A percentile compares a stretch with the other conserved stretches of the same genome.
phyloP scores from a whole-genome alignment of 2,888 invertebrate species.

The Portevinia maculata region DNA sequence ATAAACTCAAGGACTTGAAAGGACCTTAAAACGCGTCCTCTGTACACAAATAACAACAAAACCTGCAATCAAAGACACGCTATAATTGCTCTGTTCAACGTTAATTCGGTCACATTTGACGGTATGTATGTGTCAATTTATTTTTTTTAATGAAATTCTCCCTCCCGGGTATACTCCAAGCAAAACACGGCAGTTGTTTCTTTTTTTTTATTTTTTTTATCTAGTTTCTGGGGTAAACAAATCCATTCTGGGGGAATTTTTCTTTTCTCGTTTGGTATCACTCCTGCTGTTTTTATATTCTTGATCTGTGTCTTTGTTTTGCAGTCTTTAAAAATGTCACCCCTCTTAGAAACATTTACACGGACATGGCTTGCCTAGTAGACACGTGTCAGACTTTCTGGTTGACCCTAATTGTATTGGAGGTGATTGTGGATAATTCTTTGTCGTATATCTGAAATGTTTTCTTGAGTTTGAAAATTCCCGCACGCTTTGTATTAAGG shows the following conservation, averaged over 20 bases:
- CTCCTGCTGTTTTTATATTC: not conserved
- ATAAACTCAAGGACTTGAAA: too few species aligned
- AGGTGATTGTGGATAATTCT: not conserved
- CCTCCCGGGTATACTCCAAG: not conserved
- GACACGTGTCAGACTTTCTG: slow-evolving; percentile 20
- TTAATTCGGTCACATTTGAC: too few species aligned
- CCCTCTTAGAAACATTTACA: slow-evolving; percentile 4
- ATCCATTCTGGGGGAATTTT: not conserved
- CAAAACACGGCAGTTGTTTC: too few species aligned
- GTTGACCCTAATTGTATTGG: slow-evolving; percentile 20
- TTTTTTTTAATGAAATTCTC: not conserved
- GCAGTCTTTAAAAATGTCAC: slow-evolving; percentile 15
- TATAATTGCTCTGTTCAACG: too few species aligned
- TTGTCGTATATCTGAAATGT: not conserved
- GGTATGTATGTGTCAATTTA: too few species aligned
- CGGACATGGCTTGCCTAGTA: slow-evolving; percentile 17
- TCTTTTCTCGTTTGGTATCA: not conserved
- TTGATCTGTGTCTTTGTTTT: not conserved
- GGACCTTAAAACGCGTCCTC: too few species aligned
- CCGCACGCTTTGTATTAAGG: too few species aligned
- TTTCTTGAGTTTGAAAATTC: not conserved
- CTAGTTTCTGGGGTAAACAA: slow-evolving; percentile 9
- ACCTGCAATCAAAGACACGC: too few species aligned
- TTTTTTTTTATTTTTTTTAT: not conserved
- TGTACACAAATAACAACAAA: too few species aligned